phyloP scores from a whole-genome alignment of 2,888 invertebrate species.

The Galeopsomyia nigrocyanea region DNA sequence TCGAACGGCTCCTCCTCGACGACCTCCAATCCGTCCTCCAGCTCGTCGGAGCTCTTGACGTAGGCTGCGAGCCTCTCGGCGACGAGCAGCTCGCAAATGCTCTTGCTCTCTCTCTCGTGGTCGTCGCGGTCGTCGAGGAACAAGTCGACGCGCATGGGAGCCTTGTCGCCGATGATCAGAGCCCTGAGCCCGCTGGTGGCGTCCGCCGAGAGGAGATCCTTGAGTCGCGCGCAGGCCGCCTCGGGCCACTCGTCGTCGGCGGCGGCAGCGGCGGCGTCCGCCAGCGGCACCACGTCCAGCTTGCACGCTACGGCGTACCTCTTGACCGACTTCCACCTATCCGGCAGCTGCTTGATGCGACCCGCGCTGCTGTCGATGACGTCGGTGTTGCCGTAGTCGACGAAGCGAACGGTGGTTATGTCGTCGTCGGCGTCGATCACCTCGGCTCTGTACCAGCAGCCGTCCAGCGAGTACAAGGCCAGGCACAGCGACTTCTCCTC shows the following conservation, averaged over 20 bases:
- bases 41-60: constrained; percentile 39
- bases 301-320: constrained; percentile 76
- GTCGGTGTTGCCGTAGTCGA: constrained; percentile 86
- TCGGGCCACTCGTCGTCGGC: constrained; percentile 77
- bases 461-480: constrained; percentile 87
- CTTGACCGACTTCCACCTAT: constrained; percentile 72
- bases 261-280: constrained; percentile 76
- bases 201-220: constrained; percentile 53
- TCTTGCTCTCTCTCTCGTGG: no score
- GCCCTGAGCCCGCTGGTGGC: constrained; percentile 48
- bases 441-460: constrained; percentile 92
- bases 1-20: constrained; percentile 62
- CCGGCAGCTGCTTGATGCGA: constrained; percentile 75
- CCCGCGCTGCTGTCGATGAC: constrained; percentile 76
- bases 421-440: constrained; percentile 85
- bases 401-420: constrained; percentile 82
- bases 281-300: constrained; percentile 78
- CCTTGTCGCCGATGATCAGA: constrained; percentile 61
- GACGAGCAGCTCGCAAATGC: constrained; percentile 58
- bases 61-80: constrained; percentile 55
- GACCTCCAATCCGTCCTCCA: constrained; percentile 22
- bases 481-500: constrained; percentile 77
- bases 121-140: constrained; percentile 64
- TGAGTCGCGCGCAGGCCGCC: constrained; percentile 73
- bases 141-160: constrained; percentile 65